Conservation (phyloP, 2,888 invertebrate genomes). For the Orthosia gothica region DNA sequence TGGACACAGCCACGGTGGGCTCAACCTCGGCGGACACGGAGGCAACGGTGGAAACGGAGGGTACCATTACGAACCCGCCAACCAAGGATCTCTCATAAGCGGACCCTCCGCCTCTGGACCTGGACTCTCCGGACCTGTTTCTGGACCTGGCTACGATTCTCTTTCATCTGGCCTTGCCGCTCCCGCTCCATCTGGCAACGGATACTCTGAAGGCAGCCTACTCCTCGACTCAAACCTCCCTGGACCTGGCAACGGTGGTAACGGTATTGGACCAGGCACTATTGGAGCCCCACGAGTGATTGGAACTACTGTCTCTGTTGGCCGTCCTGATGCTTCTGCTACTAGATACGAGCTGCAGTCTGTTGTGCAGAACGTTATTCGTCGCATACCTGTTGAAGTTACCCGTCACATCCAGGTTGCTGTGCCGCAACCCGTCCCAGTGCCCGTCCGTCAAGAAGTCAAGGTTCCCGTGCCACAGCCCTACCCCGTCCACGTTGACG, state of each 20-base stretch:
- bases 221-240: slow-evolving; percentile 56
- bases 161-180: slow-evolving; percentile 43
- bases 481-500: slow-evolving; percentile 87
- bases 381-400: slow-evolving; percentile 88
- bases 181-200: slow-evolving; percentile 47
- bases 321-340: slow-evolving; percentile 74
- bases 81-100: slow-evolving; percentile 42
- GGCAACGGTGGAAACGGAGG: slow-evolving; percentile 8
- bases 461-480: slow-evolving; percentile 88
- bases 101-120: slow-evolving; percentile 51
- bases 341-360: slow-evolving; percentile 87
- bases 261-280: slow-evolving; percentile 55
- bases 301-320: slow-evolving; percentile 80
- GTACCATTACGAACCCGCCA: slow-evolving; percentile 7
- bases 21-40: not conserved
- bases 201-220: slow-evolving; percentile 55
- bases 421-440: slow-evolving; percentile 85
- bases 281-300: slow-evolving; percentile 79
- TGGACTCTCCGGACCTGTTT: slow-evolving; percentile 52
- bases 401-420: slow-evolving; percentile 84
- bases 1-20: not conserved
- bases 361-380: slow-evolving; percentile 86
- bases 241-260: slow-evolving; percentile 41
- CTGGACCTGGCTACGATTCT: slow-evolving; percentile 36
- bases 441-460: slow-evolving; percentile 86